phyloP scores from a whole-genome alignment of 2,797 vertebrate genomes.

The Enteromius mattozi region DNA sequence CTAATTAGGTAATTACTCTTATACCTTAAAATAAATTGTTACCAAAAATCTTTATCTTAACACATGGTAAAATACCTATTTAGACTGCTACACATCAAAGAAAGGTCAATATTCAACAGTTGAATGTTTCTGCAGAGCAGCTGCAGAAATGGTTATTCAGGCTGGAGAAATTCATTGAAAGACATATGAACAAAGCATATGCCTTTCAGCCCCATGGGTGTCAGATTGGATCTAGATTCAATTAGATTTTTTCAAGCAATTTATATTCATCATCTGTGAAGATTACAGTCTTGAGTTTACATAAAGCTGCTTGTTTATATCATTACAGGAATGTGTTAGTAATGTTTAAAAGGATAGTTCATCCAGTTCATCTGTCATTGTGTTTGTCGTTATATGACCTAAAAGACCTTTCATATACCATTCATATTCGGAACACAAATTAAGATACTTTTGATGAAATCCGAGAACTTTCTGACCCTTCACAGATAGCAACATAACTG shows the following conservation, averaged over 20 bases:
- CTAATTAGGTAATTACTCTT: too few relatives aligned
- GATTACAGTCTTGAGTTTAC: neutral
- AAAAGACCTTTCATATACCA: neutral
- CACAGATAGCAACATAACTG: neutral
- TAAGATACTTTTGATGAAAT: neutral
- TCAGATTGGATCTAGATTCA: neutral
- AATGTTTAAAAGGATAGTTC: neutral
- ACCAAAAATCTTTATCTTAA: neutral
- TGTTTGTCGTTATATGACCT: too few relatives aligned
- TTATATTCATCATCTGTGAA: neutral
- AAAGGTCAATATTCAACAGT: conserved; percentile 8
- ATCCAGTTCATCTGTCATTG: neutral
- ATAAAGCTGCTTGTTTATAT: neutral
- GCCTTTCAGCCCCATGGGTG: neutral
- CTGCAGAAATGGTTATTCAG: neutral
- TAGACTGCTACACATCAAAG: neutral
- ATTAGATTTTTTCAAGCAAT: neutral
- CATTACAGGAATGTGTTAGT: neutral
- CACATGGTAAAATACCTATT: neutral
- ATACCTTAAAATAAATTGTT: too few relatives aligned
- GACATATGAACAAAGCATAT: neutral
- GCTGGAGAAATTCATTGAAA: conserved; percentile 1
- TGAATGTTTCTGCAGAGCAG: neutral
- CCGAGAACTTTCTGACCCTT: neutral
- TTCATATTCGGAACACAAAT: neutral